A percentile compares a stretch with the other conserved stretches of the same genome.
These are phyloP conservation scores for Anorthoa munda DNA, from an alignment of 2,888 invertebrate genomes.

Conservation along the genomic window DNA sequence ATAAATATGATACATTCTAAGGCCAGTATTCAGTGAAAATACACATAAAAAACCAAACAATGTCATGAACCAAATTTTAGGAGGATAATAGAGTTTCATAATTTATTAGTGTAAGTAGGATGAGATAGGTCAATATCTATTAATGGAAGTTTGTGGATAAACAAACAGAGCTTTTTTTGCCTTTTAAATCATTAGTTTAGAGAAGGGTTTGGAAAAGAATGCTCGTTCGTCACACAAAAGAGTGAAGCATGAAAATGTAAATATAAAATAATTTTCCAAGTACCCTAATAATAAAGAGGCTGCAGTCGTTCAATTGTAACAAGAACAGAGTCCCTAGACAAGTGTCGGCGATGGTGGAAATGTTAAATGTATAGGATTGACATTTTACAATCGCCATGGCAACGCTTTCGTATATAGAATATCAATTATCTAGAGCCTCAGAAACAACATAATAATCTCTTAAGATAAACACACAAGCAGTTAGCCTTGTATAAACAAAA, in stretches of 20 bases:
- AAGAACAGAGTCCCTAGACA: neutral
- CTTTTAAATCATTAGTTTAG: neutral
- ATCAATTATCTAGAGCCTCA: no score
- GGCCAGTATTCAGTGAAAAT: no score
- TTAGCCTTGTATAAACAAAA: conserved; percentile 17
- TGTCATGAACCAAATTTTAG: accelerated
- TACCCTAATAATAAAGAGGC: neutral
- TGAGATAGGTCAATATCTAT: neutral
- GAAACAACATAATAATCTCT: neutral
- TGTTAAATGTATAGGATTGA: no score
- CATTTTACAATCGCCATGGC: no score
- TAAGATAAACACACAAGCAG: neutral
- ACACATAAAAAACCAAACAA: no score
- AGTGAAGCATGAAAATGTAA: neutral
- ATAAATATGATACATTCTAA: no score
- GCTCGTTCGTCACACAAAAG: neutral
- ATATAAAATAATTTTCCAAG: neutral
- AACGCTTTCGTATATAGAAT: no score
- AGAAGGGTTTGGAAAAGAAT: neutral
- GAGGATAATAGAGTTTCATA: no score
- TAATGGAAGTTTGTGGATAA: neutral
- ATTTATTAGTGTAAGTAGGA: neutral
- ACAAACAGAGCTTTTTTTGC: neutral
- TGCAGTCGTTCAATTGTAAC: neutral
- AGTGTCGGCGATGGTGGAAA: no score